phyloP scores from a whole-genome alignment of 2,113 vertebrate genomes.

The Oriolus oriolus region DNA sequence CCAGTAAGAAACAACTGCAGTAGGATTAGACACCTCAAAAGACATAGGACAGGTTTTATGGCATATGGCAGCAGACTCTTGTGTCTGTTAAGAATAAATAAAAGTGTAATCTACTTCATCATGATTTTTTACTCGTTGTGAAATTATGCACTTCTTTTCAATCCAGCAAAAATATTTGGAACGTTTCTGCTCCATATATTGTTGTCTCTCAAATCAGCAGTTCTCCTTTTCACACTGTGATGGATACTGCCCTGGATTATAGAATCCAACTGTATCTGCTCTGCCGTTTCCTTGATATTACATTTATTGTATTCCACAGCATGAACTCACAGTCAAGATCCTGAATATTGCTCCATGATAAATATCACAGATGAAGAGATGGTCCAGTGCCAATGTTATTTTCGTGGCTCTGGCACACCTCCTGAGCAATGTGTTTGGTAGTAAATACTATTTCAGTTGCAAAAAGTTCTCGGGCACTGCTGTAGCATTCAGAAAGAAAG shows the following conservation, averaged over 20 bases:
- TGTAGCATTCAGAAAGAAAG: neutral
- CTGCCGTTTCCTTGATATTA: slow-evolving; percentile 37
- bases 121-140: slow-evolving; percentile 20
- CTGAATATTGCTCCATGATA: slow-evolving; percentile 29
- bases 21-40: slow-evolving; percentile 27
- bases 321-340: slow-evolving; percentile 58
- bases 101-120: slow-evolving; percentile 25
- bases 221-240: slow-evolving; percentile 53
- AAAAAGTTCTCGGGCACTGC: neutral
- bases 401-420: neutral
- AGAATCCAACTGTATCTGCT: slow-evolving; percentile 38
- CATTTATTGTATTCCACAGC: slow-evolving; percentile 61
- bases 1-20: slow-evolving; percentile 18
- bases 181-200: slow-evolving; percentile 25
- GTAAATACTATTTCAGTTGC: neutral
- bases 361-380: slow-evolving; percentile 59
- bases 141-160: slow-evolving; percentile 54
- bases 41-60: neutral
- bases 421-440: slow-evolving; percentile 20
- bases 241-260: slow-evolving; percentile 25
- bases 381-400: slow-evolving; percentile 44
- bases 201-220: slow-evolving; percentile 25
- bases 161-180: slow-evolving; percentile 12
- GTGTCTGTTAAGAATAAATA: neutral
- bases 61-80: neutral